Evolutionary conservation across 2,113 vertebrate species (phyloP).

Genomic region (Etia nguti): DNA sequence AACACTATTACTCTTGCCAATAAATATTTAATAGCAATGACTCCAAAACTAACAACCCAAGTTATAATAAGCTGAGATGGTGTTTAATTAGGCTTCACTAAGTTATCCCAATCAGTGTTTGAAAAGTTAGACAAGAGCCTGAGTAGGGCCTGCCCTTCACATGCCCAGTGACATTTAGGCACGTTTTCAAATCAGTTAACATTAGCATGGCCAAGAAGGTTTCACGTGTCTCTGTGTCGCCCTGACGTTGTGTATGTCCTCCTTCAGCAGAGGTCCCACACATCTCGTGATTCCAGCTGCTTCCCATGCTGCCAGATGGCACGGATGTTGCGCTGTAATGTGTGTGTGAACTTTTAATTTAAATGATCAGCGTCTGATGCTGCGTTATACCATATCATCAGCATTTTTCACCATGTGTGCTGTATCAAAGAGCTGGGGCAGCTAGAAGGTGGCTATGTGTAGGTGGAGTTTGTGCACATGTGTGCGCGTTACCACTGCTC

Average conservation of each 20-base stretch:
- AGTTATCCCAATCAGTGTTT: background rate
- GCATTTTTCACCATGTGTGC: background rate
- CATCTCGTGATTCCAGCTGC: background rate
- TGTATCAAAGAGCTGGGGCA: background rate
- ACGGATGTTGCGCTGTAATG: background rate
- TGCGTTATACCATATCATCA: background rate
- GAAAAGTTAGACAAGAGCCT: background rate
- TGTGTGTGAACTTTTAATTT: background rate
- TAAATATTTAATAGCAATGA: background rate
- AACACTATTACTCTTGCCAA: background rate
- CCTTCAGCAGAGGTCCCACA: background rate
- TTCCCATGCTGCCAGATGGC: background rate
- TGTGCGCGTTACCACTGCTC: background rate
- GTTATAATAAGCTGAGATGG: background rate
- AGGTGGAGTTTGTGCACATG: background rate
- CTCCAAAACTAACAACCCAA: background rate
- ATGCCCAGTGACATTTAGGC: background rate
- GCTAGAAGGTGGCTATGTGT: background rate
- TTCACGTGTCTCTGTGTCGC: background rate
- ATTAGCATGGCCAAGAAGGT: background rate
- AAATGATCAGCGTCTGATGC: background rate
- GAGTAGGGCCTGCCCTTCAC: background rate
- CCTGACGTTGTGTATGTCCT: background rate
- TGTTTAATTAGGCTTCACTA: background rate
- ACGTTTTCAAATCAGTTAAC: background rate